Evolutionary conservation across 2,888 invertebrate species (phyloP).

Genomic region (Eupeodes latifasciatus): DNA sequence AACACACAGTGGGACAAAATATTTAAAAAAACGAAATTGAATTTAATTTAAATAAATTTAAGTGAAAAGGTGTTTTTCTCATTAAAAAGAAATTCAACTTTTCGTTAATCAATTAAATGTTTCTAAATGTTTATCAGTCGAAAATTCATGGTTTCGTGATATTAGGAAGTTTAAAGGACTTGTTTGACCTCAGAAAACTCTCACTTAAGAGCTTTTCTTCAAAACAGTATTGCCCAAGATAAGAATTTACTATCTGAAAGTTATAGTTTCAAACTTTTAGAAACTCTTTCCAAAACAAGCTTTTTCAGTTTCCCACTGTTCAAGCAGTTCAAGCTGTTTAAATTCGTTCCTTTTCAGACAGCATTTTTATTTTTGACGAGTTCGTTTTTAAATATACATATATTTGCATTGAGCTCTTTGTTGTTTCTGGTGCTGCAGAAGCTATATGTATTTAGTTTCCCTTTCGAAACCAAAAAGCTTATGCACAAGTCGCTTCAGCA

Average conservation of each 20-base stretch:
- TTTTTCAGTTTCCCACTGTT: neutral
- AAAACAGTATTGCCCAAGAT: no score
- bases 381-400: neutral
- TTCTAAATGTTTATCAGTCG: no score
- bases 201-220: no score
- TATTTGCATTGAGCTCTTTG: constrained; percentile 30
- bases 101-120: no score
- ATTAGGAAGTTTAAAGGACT: no score
- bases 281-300: neutral
- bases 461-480: constrained; percentile 61
- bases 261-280: neutral
- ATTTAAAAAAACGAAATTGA: neutral
- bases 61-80: no score
- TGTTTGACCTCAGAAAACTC: no score
- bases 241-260: no score
- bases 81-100: no score
- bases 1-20: constrained; percentile 1
- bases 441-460: constrained; percentile 46
- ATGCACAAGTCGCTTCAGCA: constrained; percentile 32
- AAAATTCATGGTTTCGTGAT: no score
- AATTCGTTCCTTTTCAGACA: constrained; percentile 21
- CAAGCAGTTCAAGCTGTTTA: neutral
- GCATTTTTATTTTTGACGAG: constrained; percentile 10
- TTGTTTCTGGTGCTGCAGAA: constrained; percentile 2
- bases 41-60: neutral